Base-by-base conservation (phyloP, 1,140 invertebrate genomes). In the Panagrolaimus sp. region DNA sequence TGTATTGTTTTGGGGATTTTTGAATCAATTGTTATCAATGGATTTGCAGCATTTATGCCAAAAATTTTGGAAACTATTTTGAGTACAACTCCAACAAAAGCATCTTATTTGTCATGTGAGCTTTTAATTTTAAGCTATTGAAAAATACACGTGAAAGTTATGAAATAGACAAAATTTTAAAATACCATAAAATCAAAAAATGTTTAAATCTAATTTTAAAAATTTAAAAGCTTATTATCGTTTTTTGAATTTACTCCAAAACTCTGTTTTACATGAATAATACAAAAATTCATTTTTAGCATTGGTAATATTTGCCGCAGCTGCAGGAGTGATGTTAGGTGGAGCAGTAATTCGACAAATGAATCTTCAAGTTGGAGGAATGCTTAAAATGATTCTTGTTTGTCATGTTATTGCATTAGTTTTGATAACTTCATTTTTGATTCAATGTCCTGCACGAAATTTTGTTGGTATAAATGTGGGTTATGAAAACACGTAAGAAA, bases 301-400 rank as follows among this genome's bases (percentile, higher is more conserved):
- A 9, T 67, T 82, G 11, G 77, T 82, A 47, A 82, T 82, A 46
- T 81, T 82, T 63, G 80, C 80, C n/a, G 80, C 80, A 4, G 80
- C 80, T 13, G 74, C 74, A 5, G 80, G 80, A 43, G 81, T 82
- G 1, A 80, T 82, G 74, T 42, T 82, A 9, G 81, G 80, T 13
- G 80, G 80, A 66, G 69, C 78, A 14, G 53, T 81, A 5, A 82
- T 83, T 44, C 61, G 78, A 16, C 63, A 74, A 57, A 43, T 78
- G 63, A 78, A 78, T 62, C 66, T 79, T 25, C 71, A 80, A 70
- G 80, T 81, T 38, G 76, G 74, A 47, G 80, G 80, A 44, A 82
- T 82, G 80, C 69, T 82, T 43, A 82, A 82, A 71, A 79, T 82
- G 79, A 81, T 83, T 38, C 48, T 83, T 14, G 70, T 83, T 16